Percentiles rank a stretch among this genome's conserved stretches.
Evolutionary conservation across 1,140 invertebrate species (phyloP).

Genomic region (Euura lappo): DNA sequence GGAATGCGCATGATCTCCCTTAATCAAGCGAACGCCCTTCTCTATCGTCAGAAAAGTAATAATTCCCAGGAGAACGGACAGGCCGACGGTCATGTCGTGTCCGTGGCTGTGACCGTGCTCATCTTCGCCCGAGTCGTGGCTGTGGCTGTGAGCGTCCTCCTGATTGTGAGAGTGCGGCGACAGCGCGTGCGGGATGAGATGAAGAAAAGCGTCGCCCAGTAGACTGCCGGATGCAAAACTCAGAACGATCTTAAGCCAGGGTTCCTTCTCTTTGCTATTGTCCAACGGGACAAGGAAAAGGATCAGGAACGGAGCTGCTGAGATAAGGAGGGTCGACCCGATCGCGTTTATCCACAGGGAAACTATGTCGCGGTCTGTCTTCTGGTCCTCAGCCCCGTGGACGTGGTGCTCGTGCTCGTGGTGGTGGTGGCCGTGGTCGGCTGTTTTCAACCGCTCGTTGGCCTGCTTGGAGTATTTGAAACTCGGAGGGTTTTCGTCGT

Average conservation of each 20-base stretch:
- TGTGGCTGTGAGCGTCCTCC: conserved; percentile 56
- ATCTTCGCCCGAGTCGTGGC: conserved; percentile 55
- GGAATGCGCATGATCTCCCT: conserved; percentile 75
- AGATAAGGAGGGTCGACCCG: conserved; percentile 90
- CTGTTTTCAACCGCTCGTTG: conserved; percentile 61
- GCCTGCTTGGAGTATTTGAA: conserved; percentile 80
- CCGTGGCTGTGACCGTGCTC: conserved; percentile 61
- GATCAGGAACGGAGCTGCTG: conserved; percentile 91
- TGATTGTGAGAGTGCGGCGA: conserved; percentile 65
- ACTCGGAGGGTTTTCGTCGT: conserved; percentile 64
- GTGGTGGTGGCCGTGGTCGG: conserved; percentile 49
- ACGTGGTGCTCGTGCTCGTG: conserved; percentile 44
- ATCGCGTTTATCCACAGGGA: conserved; percentile 70
- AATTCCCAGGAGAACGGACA: conserved; percentile 91
- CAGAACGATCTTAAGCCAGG: conserved; percentile 86
- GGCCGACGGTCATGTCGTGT: conserved; percentile 86
- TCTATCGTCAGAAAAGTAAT: conserved; percentile 91
- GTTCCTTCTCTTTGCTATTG: conserved; percentile 82
- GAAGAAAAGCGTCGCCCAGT: conserved; percentile 94
- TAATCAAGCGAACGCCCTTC: conserved; percentile 89
- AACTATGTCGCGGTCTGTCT: conserved; percentile 26
- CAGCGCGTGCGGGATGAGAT: conserved; percentile 95
- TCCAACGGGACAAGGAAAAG: conserved; percentile 93
- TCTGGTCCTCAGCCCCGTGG: conserved; percentile 14
- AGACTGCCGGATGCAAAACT: conserved; percentile 95